These are phyloP conservation scores for Drosophila multiciliata DNA, from an alignment of 2,888 invertebrate genomes.

Conservation along the genomic window DNA sequence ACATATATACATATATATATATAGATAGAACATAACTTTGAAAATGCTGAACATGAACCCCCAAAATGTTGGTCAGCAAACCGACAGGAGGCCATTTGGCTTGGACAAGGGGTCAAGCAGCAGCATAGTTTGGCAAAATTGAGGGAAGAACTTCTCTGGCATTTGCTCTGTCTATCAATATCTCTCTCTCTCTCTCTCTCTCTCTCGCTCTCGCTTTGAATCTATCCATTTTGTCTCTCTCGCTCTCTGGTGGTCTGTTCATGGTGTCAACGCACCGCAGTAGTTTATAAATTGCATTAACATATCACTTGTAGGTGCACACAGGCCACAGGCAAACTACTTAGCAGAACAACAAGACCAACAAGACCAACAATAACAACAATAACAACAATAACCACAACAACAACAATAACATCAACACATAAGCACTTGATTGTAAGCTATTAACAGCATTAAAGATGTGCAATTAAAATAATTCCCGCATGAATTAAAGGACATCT, in stretches of 20 bases:
- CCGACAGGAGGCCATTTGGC: conserved; percentile 5
- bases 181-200: neutral
- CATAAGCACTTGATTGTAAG: conserved; percentile 71
- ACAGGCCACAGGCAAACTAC: conserved; percentile 7
- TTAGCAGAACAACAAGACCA: conserved; percentile 16
- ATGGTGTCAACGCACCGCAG: conserved; percentile 30
- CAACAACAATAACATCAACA: conserved; percentile 29
- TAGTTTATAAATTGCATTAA: conserved; percentile 68
- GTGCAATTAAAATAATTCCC: conserved; percentile 77
- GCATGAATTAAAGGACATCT: conserved; percentile 67
- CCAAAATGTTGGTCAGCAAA: conserved; percentile 24
- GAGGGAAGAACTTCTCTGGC: conserved; percentile 25
- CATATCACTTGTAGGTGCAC: conserved; percentile 48
- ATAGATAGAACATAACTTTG: conserved; percentile 54
- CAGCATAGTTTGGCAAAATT: conserved; percentile 26
- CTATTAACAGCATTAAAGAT: conserved; percentile 80
- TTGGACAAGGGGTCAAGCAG: neutral
- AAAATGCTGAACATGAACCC: conserved; percentile 62
- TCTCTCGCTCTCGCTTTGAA: no score
- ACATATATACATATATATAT: conserved; percentile 45
- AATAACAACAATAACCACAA: conserved; percentile 31
- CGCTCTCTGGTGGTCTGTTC: neutral
- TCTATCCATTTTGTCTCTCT: no score
- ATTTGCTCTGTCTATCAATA: conserved; percentile 20
- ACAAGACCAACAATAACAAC: conserved; percentile 11